Percentiles rank a stretch among this genome's conserved stretches.
These are phyloP conservation scores for Labeo calbasu DNA, from an alignment of 2,797 vertebrate genomes.

Conservation along the genomic window DNA sequence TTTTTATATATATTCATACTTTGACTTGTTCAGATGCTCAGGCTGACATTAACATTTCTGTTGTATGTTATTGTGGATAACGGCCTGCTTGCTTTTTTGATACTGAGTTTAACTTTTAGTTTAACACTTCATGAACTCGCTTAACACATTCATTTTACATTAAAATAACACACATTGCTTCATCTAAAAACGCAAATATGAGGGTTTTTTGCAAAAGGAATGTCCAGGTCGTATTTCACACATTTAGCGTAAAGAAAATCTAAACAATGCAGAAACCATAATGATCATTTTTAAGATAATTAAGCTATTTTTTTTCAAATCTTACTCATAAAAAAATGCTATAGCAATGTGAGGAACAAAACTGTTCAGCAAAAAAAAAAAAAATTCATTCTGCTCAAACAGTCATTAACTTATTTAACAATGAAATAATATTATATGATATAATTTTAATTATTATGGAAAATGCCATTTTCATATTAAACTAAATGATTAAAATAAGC, in stretches of 20 bases:
- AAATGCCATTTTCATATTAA: too few relatives aligned
- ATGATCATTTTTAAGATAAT: neutral
- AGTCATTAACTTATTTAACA: neutral
- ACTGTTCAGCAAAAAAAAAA: neutral
- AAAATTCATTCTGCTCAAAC: neutral
- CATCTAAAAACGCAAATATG: neutral
- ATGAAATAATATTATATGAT: too few relatives aligned
- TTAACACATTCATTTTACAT: neutral
- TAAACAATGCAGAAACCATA: neutral
- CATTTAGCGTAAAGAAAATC: too few relatives aligned
- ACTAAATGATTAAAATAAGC: neutral
- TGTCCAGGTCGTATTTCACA: neutral
- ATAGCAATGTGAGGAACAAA: neutral
- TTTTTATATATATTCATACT: neutral
- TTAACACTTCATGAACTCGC: neutral
- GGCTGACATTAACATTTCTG: conserved; percentile 8
- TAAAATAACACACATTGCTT: neutral
- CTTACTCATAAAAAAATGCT: too few relatives aligned
- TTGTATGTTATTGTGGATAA: neutral
- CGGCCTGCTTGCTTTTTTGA: conserved; percentile 14
- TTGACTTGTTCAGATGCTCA: conserved; percentile 4
- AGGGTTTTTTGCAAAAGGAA: neutral
- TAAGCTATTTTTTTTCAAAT: too few relatives aligned
- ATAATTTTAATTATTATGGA: too few relatives aligned
- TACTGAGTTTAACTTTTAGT: neutral